Evolutionary conservation across 2,797 vertebrate genomes (phyloP).

Genomic region (Gymnocypris eckloni): DNA sequence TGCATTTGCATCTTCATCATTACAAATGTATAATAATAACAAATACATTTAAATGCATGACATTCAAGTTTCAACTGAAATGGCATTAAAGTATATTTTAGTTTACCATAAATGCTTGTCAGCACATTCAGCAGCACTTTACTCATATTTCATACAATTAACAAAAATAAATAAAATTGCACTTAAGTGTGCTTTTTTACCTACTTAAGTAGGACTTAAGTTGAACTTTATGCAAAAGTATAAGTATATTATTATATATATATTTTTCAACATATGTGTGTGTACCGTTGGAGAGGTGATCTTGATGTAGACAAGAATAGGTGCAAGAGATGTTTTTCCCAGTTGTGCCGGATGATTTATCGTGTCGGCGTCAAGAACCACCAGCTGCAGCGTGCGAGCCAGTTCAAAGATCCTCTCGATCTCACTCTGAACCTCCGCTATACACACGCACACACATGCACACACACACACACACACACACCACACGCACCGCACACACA

Average conservation of each 20-base stretch:
- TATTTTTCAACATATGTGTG: neutral
- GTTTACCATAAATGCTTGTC: neutral
- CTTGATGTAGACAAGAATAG: constrained; percentile 97
- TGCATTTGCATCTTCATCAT: neutral
- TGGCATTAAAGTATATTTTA: neutral
- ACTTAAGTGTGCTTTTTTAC: neutral
- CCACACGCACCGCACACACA: neutral
- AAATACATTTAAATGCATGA: neutral
- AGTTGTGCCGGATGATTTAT: constrained; percentile 98
- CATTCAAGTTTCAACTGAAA: neutral
- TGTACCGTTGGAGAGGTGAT: constrained; percentile 97
- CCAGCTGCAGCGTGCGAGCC: constrained; percentile 93
- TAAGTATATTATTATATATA: neutral
- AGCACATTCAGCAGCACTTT: neutral
- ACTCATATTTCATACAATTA: neutral
- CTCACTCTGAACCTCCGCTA: constrained; percentile 98
- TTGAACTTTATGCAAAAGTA: neutral
- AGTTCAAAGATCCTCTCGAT: constrained; percentile 98
- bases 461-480: neutral
- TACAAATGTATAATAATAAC: neutral
- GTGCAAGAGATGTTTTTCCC: constrained; percentile 95
- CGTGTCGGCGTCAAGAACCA: constrained; percentile 96
- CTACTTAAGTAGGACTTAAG: neutral
- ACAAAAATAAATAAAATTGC: neutral
- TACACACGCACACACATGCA: too few species aligned